phyloP scores from a whole-genome alignment of 2,888 invertebrate genomes.

The Nephrocerus scutellatus region DNA sequence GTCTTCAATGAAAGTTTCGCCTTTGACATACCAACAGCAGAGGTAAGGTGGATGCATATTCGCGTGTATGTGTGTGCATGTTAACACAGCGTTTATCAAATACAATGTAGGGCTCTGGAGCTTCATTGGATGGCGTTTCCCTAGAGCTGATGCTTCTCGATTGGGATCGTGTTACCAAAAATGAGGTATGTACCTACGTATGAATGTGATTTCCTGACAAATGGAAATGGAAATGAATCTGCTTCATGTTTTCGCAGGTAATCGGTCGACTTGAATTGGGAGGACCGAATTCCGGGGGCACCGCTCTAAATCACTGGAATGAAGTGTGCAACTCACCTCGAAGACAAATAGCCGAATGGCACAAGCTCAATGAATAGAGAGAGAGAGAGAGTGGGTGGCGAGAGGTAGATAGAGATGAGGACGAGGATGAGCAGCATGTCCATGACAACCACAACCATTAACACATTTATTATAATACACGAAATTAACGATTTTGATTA shows the following conservation, averaged over 20 bases:
- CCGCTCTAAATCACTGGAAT: conserved; percentile 91
- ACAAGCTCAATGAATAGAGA: conserved; percentile 93
- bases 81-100: no score
- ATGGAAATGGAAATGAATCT: background rate
- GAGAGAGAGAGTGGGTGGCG: no score
- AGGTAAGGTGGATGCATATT: conserved; percentile 42
- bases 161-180: conserved; percentile 98
- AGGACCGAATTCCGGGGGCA: conserved; percentile 68
- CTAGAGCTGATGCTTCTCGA: conserved; percentile 59
- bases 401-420: no score
- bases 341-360: conserved; percentile 99
- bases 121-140: conserved; percentile 46
- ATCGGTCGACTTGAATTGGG: conserved; percentile 94
- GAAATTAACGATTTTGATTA: no score
- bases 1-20: conserved; percentile 99
- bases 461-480: no score
- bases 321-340: conserved; percentile 95
- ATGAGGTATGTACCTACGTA: conserved; percentile 61
- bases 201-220: background rate
- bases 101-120: conserved; percentile 47
- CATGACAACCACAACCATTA: no score
- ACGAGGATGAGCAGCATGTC: no score
- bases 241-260: conserved; percentile 54
- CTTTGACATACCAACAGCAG: conserved; percentile 84
- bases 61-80: background rate